phyloP scores from a whole-genome alignment of 2,888 invertebrate species.

The Hyppa rectilinea region DNA sequence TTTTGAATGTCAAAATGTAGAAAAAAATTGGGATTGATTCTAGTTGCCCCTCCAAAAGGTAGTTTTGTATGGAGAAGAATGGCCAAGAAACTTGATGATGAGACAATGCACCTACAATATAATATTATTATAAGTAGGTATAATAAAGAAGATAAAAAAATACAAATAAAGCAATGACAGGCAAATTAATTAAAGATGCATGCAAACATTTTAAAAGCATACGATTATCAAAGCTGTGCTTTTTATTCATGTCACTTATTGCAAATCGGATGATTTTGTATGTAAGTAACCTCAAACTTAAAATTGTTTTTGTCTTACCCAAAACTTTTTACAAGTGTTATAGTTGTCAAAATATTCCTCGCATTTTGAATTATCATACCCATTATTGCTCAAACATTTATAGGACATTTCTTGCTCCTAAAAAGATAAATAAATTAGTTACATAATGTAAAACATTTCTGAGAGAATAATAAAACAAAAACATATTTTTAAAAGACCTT shows the following conservation, averaged over 20 bases:
- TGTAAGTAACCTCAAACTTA: slow-evolving; percentile 17
- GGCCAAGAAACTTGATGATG: too few relatives aligned
- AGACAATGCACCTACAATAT: too few relatives aligned
- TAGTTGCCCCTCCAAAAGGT: too few relatives aligned
- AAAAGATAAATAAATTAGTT: slow-evolving; percentile 72
- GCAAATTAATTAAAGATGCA: too few relatives aligned
- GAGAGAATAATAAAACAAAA: background rate
- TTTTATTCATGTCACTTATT: background rate
- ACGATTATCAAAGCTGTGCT: too few relatives aligned
- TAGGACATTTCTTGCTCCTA: slow-evolving; percentile 94
- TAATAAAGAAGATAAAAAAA: too few relatives aligned
- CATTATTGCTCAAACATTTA: slow-evolving; percentile 93
- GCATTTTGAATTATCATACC: slow-evolving; percentile 93
- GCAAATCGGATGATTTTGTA: background rate
- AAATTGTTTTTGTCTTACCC: slow-evolving; percentile 90
- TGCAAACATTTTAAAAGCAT: too few relatives aligned
- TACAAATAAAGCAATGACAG: too few relatives aligned
- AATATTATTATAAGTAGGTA: too few relatives aligned
- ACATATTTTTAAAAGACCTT: slow-evolving; percentile 72
- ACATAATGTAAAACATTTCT: slow-evolving; percentile 55
- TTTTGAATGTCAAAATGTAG: too few relatives aligned
- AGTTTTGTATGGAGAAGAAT: too few relatives aligned
- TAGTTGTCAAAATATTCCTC: slow-evolving; percentile 93
- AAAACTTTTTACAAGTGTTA: slow-evolving; percentile 94
- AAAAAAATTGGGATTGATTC: too few relatives aligned